A percentile compares a stretch with the other conserved stretches of the same genome.
phyloP scores from a whole-genome alignment of 1,140 invertebrate genomes.

The Drosophila navojoa region DNA sequence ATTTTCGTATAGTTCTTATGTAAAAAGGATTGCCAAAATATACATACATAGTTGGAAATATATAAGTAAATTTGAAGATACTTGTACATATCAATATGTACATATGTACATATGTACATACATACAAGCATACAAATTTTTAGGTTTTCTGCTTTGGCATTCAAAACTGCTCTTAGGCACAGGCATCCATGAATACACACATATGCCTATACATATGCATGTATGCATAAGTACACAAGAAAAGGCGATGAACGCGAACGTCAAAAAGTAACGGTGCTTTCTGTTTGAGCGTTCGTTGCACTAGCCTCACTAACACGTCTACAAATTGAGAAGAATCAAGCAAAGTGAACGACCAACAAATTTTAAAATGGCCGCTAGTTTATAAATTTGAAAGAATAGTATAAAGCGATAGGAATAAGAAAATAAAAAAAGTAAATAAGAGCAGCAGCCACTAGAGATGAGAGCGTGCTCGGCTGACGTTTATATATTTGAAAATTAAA shows the following conservation, averaged over 20 bases:
- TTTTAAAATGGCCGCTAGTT: slow-evolving; percentile 36
- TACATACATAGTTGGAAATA: too few species aligned
- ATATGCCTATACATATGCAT: background rate
- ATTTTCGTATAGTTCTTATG: too few species aligned
- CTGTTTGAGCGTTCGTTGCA: slow-evolving; percentile 43
- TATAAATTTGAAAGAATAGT: slow-evolving; percentile 12
- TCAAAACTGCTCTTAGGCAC: background rate
- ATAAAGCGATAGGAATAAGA: background rate
- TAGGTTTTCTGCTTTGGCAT: background rate
- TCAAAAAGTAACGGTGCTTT: slow-evolving; percentile 39
- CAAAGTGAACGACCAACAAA: slow-evolving; percentile 46
- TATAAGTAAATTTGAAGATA: too few species aligned
- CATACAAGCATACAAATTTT: slow-evolving; percentile 11
- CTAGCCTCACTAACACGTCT: slow-evolving; percentile 12
- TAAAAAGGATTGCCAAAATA: background rate
- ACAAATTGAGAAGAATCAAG: slow-evolving; percentile 7
- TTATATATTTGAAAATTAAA: too few species aligned
- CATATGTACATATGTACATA: background rate
- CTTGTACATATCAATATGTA: background rate
- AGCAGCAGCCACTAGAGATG: slow-evolving; percentile 7
- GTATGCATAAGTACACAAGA: slow-evolving; percentile 4
- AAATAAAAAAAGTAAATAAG: slow-evolving; percentile 8
- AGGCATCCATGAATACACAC: background rate
- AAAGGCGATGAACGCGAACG: slow-evolving; percentile 7
- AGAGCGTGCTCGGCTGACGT: too few species aligned